Evolutionary conservation across 2,113 vertebrate species (phyloP).

Genomic region (Psittacula cyanocephala): DNA sequence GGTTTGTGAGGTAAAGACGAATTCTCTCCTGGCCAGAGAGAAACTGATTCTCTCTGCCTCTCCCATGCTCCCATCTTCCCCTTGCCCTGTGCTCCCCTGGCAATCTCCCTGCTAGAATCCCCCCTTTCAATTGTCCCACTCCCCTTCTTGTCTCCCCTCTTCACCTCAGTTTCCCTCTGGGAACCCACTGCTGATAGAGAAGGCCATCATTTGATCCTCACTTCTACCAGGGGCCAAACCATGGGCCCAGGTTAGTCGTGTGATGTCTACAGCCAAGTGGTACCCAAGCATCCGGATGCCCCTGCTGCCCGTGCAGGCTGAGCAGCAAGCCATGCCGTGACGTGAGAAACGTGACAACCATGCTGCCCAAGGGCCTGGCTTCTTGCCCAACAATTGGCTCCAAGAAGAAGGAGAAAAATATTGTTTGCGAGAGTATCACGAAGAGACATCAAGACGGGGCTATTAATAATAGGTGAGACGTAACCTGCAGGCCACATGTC

Average conservation of each 20-base stretch:
- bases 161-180: background rate
- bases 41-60: background rate
- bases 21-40: background rate
- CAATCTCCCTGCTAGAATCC: background rate
- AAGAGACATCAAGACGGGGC: background rate
- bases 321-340: background rate
- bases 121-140: background rate
- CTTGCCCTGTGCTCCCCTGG: background rate
- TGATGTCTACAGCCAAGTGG: background rate
- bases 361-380: background rate
- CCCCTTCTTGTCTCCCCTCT: background rate
- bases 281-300: background rate
- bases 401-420: slow-evolving; percentile 1
- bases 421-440: background rate
- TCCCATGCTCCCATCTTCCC: background rate
- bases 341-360: slow-evolving; percentile 40
- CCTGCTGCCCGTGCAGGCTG: background rate
- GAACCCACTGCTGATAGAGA: background rate
- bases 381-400: background rate
- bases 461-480: slow-evolving; percentile 3
- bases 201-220: background rate
- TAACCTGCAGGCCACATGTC: slow-evolving; percentile 10
- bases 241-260: background rate
- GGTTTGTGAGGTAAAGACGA: background rate
- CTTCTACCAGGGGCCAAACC: background rate